These are phyloP conservation scores for Rhynchomys soricoides DNA, from an alignment of 2,113 vertebrate genomes.

Conservation along the genomic window DNA sequence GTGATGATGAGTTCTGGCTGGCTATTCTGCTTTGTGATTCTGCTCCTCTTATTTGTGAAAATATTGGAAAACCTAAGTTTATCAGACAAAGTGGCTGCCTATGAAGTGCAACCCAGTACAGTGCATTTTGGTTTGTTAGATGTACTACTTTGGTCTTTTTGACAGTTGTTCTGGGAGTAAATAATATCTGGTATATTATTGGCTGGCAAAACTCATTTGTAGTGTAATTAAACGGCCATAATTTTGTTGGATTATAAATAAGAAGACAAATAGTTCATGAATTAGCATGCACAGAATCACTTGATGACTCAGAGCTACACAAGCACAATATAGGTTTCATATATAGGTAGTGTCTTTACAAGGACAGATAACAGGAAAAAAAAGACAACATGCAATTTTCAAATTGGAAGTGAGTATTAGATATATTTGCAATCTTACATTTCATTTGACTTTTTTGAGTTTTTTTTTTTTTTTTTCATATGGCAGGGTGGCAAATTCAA, in stretches of 20 bases:
- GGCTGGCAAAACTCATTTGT: constrained; percentile 79
- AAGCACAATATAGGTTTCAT: constrained; percentile 20
- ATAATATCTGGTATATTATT: constrained; percentile 75
- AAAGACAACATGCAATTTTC: background rate
- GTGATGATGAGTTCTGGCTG: background rate
- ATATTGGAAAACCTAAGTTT: constrained; percentile 54
- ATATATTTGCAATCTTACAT: background rate
- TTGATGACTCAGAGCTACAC: constrained; percentile 1
- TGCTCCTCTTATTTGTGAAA: background rate
- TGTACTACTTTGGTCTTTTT: constrained; percentile 67
- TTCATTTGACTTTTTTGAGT: background rate
- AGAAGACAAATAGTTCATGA: constrained; percentile 73
- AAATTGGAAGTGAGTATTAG: background rate
- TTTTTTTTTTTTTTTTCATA: constrained; percentile 41
- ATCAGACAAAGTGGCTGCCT: background rate
- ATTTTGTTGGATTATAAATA: constrained; percentile 81
- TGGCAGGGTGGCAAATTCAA: background rate
- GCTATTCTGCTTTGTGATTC: background rate
- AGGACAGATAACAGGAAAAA: constrained; percentile 6
- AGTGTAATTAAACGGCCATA: constrained; percentile 80
- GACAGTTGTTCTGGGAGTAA: constrained; percentile 77
- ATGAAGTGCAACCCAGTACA: background rate
- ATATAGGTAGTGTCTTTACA: constrained; percentile 47
- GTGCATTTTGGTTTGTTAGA: constrained; percentile 74
- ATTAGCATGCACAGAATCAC: constrained; percentile 63